A percentile compares a stretch with the other conserved stretches of the same genome.
phyloP scores from a whole-genome alignment of 2,113 vertebrate genomes.

The Lamprologus lemairii region DNA sequence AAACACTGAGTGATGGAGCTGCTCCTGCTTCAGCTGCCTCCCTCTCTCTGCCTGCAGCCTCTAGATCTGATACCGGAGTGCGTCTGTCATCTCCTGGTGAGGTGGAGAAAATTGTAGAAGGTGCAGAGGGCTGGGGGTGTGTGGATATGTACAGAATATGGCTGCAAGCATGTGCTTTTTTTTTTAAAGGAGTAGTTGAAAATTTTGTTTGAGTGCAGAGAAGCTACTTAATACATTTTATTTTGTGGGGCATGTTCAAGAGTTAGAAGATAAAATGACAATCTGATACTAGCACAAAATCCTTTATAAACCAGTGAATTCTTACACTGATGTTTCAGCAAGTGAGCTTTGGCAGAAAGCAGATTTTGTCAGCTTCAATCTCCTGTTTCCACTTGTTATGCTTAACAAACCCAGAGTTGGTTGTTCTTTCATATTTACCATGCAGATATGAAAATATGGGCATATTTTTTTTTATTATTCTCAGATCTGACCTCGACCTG shows the following conservation, averaged over 20 bases:
- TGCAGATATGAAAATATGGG: neutral
- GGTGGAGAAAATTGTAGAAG: conserved; percentile 8
- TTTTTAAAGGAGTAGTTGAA: neutral
- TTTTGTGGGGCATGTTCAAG: neutral
- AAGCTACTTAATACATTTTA: neutral
- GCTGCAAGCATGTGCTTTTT: neutral
- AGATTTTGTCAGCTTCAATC: neutral
- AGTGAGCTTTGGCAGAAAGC: neutral
- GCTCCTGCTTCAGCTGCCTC: conserved; percentile 24
- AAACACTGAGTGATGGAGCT: conserved; percentile 40
- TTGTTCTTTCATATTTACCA: neutral
- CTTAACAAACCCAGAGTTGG: neutral
- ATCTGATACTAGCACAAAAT: neutral
- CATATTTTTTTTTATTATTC: neutral
- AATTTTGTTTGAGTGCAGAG: neutral
- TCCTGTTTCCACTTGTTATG: neutral
- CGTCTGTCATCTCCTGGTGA: conserved; percentile 51
- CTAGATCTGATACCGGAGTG: conserved; percentile 23
- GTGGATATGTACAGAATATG: neutral
- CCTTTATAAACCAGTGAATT: neutral
- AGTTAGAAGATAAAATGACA: neutral
- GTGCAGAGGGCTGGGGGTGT: neutral
- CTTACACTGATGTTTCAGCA: neutral
- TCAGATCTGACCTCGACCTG: neutral
- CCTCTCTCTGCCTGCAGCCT: neutral